These are phyloP conservation scores for Heterotis niloticus DNA, from an alignment of 2,113 vertebrate genomes.

Conservation along the genomic window DNA sequence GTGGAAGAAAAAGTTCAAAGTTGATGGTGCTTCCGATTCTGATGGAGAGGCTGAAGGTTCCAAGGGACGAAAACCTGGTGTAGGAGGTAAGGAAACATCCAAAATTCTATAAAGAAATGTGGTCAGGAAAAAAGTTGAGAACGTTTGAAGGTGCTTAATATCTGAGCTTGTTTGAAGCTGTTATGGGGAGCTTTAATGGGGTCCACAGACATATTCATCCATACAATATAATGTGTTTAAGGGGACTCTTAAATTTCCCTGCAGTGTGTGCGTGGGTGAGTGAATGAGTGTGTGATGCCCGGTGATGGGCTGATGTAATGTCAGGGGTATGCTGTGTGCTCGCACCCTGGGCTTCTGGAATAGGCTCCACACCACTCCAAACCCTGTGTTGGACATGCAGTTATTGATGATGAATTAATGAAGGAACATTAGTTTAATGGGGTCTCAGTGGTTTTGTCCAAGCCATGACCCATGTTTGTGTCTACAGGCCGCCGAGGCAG, in stretches of 20 bases:
- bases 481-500: conserved; percentile 38
- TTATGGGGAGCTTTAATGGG: not conserved
- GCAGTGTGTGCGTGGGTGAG: not conserved
- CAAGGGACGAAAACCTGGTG: conserved; percentile 14
- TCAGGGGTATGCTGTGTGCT: too few relatives aligned
- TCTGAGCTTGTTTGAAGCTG: not conserved
- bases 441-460: too few relatives aligned
- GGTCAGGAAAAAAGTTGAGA: not conserved
- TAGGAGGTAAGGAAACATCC: not conserved
- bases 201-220: not conserved
- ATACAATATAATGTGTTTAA: too few relatives aligned
- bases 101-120: not conserved
- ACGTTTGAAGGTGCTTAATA: not conserved
- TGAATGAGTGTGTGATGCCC: too few relatives aligned
- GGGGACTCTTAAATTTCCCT: too few relatives aligned
- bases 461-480: not conserved
- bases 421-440: too few relatives aligned
- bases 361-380: too few relatives aligned
- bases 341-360: too few relatives aligned
- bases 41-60: conserved; percentile 61
- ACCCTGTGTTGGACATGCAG: too few relatives aligned
- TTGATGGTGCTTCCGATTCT: conserved; percentile 69
- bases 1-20: conserved; percentile 91
- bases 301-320: not conserved
- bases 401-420: too few relatives aligned